Evolutionary conservation across 2,113 vertebrate genomes (phyloP).

Genomic region (Osmerus mordax): DNA sequence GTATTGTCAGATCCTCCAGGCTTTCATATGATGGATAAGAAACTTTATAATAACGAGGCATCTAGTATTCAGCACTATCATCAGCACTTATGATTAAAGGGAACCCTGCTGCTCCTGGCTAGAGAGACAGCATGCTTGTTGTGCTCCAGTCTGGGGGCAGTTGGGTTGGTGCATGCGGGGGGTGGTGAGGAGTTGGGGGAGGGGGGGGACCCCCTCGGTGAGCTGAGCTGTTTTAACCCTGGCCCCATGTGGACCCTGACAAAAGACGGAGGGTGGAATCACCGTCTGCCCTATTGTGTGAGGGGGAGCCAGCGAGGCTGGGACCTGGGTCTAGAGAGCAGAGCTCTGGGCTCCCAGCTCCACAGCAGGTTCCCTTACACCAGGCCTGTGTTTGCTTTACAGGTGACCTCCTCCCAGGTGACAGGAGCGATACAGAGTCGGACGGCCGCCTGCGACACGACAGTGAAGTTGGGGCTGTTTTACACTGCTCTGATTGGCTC

Average conservation of each 20-base stretch:
- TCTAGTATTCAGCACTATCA: background rate
- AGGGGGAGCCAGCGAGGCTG: constrained; percentile 62
- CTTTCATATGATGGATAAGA: background rate
- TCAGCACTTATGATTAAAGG: no score
- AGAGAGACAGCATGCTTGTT: background rate
- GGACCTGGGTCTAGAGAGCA: constrained; percentile 25
- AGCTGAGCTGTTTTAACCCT: constrained; percentile 65
- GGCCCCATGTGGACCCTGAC: constrained; percentile 67
- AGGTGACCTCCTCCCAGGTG: constrained; percentile 55
- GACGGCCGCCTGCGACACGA: no score
- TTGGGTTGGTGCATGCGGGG: constrained; percentile 18
- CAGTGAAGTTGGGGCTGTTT: no score
- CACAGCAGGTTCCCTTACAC: constrained; percentile 45
- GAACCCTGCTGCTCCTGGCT: no score
- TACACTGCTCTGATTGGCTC: no score
- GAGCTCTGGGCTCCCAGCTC: constrained; percentile 26
- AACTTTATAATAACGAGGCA: background rate
- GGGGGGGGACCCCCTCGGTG: constrained; percentile 43
- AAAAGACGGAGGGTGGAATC: constrained; percentile 65
- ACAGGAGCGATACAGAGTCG: constrained; percentile 9
- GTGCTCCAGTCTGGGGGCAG: background rate
- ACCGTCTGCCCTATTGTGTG: constrained; percentile 73
- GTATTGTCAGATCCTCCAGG: no score
- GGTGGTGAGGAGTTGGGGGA: constrained; percentile 32
- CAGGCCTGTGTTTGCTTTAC: constrained; percentile 53